phyloP scores from a whole-genome alignment of 2,888 invertebrate genomes.

The Sinelater perroti region DNA sequence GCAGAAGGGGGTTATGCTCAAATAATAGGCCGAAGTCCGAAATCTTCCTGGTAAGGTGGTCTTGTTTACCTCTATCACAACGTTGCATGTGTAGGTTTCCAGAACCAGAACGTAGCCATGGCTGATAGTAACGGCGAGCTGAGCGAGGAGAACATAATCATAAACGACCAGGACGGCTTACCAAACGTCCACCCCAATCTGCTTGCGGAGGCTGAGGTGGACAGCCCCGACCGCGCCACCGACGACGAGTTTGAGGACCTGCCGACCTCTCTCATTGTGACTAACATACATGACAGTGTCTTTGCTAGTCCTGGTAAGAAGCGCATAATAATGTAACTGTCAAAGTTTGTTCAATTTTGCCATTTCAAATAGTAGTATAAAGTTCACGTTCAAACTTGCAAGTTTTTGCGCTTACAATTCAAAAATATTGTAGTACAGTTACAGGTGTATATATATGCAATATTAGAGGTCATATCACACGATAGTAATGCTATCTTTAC shows the following conservation, averaged over 20 bases:
- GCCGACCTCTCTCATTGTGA: slow-evolving; percentile 89
- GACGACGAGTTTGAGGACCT: slow-evolving; percentile 82
- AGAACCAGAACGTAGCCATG: slow-evolving; percentile 39
- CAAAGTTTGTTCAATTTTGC: no score
- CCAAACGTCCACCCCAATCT: slow-evolving; percentile 86
- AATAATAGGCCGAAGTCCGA: no score
- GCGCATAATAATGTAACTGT: no score
- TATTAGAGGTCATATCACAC: no score
- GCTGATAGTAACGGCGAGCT: slow-evolving; percentile 54
- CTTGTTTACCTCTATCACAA: not conserved
- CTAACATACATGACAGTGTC: slow-evolving; percentile 83
- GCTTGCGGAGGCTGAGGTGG: slow-evolving; percentile 72
- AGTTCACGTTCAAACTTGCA: not conserved
- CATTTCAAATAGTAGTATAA: no score
- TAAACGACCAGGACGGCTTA: slow-evolving; percentile 85
- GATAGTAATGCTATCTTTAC: no score
- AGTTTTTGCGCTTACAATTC: no score
- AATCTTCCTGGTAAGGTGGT: slow-evolving; percentile 10
- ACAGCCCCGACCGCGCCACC: slow-evolving; percentile 70
- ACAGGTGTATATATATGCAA: no score
- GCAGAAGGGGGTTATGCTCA: not conserved
- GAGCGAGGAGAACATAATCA: slow-evolving; percentile 77
- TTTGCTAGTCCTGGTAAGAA: slow-evolving; percentile 66
- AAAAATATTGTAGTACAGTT: no score
- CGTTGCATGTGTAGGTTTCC: not conserved